Base-by-base conservation (phyloP, 2,113 vertebrate genomes). In the Protobothrops flavoviridis region DNA sequence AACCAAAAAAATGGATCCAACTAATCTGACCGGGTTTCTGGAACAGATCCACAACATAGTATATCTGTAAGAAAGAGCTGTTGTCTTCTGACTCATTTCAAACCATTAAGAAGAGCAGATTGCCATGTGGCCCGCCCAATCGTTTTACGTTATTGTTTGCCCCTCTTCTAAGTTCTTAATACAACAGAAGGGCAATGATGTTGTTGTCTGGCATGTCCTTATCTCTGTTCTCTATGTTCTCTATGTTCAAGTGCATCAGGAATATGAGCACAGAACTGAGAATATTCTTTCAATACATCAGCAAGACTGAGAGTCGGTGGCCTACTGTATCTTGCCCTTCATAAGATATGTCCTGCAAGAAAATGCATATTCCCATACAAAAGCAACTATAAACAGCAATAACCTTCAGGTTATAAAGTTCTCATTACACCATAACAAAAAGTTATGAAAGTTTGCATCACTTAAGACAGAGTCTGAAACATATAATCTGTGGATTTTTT, bases 1-100 rank as follows among this genome's bases (percentile, higher is more conserved):
- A 98, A 97, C 94, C 94, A 97, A 96, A 94, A 94, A 97, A 95
- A 92, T 86, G 93, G 4, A 97, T 94, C 92, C 96, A 97, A 91
- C 88, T 97, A 96, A 91, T 96, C 92, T 95, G 93, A 93, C 96
- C 96, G 90, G 90, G 23, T 95, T 96, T 97, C 95, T 97, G 95
- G 93, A 97, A 96, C 93, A 52, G 90, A 94, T 96, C 89, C 92
- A 88, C 87, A 85, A 29, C 39, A 29, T 94, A 91, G 87, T 81
- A 96, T 93, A 55, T 94, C 95, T 90, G 56, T 91, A 97, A 97
- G 95, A 85, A 87, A 97, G 74, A 96, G 85, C 90, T 96, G 91
- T 94, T 94, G 96, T 95, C 95, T 95, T 95, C 95, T 95, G 93
- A 94, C 93, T 96, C 93, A 97, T 96, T 88, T 96, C 61, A 52